Percentiles rank a stretch among this genome's conserved stretches.
phyloP scores from a whole-genome alignment of 2,888 invertebrate species.

The Philereme transversata region DNA sequence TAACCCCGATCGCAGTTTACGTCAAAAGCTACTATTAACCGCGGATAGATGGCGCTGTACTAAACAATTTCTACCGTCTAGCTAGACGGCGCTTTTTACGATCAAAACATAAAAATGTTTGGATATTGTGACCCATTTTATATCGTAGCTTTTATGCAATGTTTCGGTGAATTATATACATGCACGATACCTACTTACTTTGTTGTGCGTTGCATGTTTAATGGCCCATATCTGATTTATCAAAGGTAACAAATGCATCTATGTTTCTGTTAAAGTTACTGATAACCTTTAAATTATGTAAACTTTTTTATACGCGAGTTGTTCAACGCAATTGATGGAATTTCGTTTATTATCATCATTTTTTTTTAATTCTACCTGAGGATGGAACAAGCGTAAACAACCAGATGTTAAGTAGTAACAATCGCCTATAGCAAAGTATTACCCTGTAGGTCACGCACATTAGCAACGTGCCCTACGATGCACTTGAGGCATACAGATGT shows the following conservation, averaged over 20 bases:
- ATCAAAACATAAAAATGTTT: conserved; percentile 56
- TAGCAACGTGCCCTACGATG: no score
- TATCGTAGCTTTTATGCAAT: conserved; percentile 44
- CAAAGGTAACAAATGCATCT: conserved; percentile 9
- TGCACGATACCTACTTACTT: conserved; percentile 17
- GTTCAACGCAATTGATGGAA: no score
- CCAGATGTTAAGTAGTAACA: no score
- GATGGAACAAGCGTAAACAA: no score
- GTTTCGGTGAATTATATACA: conserved; percentile 30
- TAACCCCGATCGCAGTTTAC: conserved; percentile 56
- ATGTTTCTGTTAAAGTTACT: no score
- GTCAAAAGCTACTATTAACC: conserved; percentile 71
- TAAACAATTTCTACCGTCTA: conserved; percentile 53
- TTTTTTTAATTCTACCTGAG: no score
- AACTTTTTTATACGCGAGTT: no score
- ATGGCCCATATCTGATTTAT: conserved; percentile 30
- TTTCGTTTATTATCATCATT: no score
- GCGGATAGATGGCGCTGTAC: conserved; percentile 73
- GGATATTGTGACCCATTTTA: conserved; percentile 58
- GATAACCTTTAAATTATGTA: no score
- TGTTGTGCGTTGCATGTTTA: conserved; percentile 22
- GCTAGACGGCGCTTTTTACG: conserved; percentile 54
- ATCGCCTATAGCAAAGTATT: no score
- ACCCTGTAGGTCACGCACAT: no score
- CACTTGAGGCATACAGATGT: no score